Evolutionary conservation across 1,140 invertebrate genomes (phyloP).

Genomic region (Olivierus martensii): DNA sequence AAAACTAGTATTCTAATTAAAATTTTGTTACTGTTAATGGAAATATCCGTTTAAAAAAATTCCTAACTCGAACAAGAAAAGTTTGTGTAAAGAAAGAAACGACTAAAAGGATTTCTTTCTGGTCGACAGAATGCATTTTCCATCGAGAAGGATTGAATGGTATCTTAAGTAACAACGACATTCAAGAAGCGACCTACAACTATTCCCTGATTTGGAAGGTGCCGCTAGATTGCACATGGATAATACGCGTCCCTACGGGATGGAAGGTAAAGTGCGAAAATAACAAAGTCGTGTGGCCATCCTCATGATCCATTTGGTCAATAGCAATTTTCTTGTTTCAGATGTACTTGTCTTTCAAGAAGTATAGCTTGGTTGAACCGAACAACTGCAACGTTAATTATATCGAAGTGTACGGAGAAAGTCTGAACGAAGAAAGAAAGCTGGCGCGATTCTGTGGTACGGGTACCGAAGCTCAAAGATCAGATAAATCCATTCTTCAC

Average conservation of each 20-base stretch:
- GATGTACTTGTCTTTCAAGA: slow-evolving; percentile 55
- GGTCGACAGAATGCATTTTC: too few species aligned
- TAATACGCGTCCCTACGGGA: slow-evolving; percentile 46
- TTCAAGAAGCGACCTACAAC: slow-evolving; percentile 25
- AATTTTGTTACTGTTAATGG: too few species aligned
- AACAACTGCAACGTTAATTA: slow-evolving; percentile 74
- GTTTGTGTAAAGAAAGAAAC: too few species aligned
- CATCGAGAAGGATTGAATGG: too few species aligned
- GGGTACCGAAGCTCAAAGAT: slow-evolving; percentile 49
- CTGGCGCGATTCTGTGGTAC: slow-evolving; percentile 45
- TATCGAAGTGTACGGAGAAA: slow-evolving; percentile 56
- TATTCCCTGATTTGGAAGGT: slow-evolving; percentile 37
- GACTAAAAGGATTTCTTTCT: too few species aligned
- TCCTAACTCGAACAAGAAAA: too few species aligned
- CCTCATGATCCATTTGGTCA: too few species aligned
- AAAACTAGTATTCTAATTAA: too few species aligned
- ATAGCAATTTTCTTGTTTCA: slow-evolving; percentile 20
- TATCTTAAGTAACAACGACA: too few species aligned
- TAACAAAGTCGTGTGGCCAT: too few species aligned
- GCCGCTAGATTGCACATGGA: slow-evolving; percentile 66
- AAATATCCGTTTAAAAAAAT: too few species aligned
- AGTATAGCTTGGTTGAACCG: slow-evolving; percentile 51
- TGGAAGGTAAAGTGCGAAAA: slow-evolving; percentile 43
- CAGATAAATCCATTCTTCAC: slow-evolving; percentile 36
- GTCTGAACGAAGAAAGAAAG: slow-evolving; percentile 37